These are phyloP conservation scores for Pogonomyrmex californicus DNA, from an alignment of 1,140 invertebrate species.

Conservation along the genomic window DNA sequence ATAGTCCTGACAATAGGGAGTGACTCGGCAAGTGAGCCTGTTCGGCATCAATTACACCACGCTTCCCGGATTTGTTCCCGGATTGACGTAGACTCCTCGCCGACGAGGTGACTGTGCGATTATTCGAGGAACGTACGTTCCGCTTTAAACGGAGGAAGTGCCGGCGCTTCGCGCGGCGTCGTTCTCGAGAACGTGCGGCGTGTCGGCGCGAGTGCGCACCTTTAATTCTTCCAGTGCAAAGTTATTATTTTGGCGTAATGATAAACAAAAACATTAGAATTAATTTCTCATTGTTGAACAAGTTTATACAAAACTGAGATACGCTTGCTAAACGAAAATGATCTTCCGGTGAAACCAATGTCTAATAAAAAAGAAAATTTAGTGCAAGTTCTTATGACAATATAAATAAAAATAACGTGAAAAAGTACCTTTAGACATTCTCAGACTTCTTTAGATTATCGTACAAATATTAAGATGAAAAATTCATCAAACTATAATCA, in stretches of 20 bases:
- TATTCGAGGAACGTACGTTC: conserved; percentile 27
- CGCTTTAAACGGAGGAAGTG: conserved; percentile 33
- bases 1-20: conserved; percentile 30
- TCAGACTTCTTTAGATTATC: not conserved
- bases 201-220: not conserved
- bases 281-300: not conserved
- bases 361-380: not conserved
- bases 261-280: not conserved
- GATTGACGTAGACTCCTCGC: conserved; percentile 35
- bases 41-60: conserved; percentile 37
- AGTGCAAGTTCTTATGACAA: not conserved
- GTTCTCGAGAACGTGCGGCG: conserved; percentile 6
- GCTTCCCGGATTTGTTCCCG: conserved; percentile 16
- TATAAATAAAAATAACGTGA: not conserved
- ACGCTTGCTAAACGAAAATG: not conserved
- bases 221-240: conserved; percentile 24
- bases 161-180: not conserved
- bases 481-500: not conserved
- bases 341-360: not conserved
- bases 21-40: conserved; percentile 34
- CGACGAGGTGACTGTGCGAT: conserved; percentile 33
- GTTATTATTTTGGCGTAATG: not conserved
- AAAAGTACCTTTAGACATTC: not conserved
- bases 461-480: not conserved
- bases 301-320: not conserved